phyloP scores from a whole-genome alignment of 2,797 vertebrate genomes.

The Sciurus carolinensis region DNA sequence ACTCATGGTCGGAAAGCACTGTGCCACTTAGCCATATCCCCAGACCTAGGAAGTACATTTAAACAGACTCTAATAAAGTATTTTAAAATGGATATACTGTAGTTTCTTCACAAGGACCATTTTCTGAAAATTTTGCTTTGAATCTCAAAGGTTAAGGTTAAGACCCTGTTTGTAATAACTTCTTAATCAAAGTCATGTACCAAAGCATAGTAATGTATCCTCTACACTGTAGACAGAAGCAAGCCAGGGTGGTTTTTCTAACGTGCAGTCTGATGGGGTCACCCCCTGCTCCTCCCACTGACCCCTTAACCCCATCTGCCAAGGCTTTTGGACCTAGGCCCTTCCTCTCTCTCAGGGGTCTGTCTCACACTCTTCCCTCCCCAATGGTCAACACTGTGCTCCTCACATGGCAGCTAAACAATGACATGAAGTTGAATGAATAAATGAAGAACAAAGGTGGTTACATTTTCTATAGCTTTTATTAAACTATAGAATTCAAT shows the following conservation, averaged over 20 bases:
- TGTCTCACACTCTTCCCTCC: neutral
- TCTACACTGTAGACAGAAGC: neutral
- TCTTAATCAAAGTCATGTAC: constrained; percentile 32
- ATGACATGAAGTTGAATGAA: neutral
- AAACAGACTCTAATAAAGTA: constrained; percentile 2
- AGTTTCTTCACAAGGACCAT: constrained; percentile 42
- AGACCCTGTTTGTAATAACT: constrained; percentile 51
- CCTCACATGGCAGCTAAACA: neutral
- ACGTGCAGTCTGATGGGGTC: accelerated
- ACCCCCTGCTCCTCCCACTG: neutral
- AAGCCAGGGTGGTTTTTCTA: constrained; percentile 29
- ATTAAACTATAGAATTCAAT: neutral
- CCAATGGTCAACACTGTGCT: accelerated
- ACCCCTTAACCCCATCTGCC: neutral
- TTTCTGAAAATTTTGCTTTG: constrained; percentile 47
- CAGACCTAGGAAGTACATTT: neutral
- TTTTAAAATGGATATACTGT: constrained; percentile 15
- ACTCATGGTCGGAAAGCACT: too few species aligned
- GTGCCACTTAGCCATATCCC: too few species aligned
- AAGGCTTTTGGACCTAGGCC: neutral
- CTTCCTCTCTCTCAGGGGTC: neutral
- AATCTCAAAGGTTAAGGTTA: constrained; percentile 31
- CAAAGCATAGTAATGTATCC: neutral
- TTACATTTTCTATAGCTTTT: neutral
- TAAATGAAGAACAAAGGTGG: neutral